phyloP scores from a whole-genome alignment of 2,797 vertebrate species.

The Basileuterus tristriatus region DNA sequence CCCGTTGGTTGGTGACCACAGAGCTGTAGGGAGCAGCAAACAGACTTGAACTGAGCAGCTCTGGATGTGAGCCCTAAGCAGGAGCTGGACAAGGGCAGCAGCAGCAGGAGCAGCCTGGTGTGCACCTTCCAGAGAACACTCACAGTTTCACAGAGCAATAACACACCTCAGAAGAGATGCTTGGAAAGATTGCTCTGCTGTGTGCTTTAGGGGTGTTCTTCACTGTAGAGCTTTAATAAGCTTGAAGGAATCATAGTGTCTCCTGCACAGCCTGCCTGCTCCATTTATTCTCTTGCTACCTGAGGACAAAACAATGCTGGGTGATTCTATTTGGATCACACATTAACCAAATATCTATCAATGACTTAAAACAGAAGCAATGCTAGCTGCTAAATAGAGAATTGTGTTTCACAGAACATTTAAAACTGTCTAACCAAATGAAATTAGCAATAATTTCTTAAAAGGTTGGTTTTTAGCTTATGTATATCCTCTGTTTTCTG shows the following conservation, averaged over 20 bases:
- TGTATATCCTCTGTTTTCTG: background rate
- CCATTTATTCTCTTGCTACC: background rate
- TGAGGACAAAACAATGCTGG: background rate
- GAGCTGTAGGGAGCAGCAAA: background rate
- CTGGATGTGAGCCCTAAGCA: background rate
- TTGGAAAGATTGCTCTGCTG: background rate
- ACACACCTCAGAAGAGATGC: background rate
- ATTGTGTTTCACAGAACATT: background rate
- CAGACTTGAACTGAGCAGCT: background rate
- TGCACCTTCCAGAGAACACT: background rate
- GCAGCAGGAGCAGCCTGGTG: background rate
- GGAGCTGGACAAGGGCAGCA: background rate
- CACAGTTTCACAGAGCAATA: background rate
- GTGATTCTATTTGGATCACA: background rate
- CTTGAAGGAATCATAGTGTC: background rate
- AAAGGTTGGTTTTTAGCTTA: background rate
- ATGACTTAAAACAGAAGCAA: background rate
- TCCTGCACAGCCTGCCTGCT: background rate
- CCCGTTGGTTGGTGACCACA: fast-evolving
- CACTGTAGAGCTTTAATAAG: background rate
- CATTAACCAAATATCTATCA: background rate
- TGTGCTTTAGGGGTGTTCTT: background rate
- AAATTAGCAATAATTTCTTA: background rate
- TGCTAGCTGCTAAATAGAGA: background rate
- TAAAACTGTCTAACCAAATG: background rate